A percentile compares a stretch with the other conserved stretches of the same genome.
phyloP scores from a whole-genome alignment of 2,888 invertebrate species.

The Apamea anceps region DNA sequence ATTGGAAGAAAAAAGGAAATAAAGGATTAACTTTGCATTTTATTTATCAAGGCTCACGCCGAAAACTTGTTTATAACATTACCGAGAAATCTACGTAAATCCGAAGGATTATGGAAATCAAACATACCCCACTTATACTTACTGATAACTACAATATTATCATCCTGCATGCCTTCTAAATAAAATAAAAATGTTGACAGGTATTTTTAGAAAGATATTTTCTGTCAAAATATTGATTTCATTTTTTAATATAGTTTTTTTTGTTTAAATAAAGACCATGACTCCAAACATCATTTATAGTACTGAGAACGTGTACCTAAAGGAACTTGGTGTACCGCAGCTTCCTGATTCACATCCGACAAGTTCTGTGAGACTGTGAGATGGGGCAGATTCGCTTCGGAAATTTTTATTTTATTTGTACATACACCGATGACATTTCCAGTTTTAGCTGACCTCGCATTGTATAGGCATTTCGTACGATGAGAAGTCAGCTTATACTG shows the following conservation, averaged over 20 bases:
- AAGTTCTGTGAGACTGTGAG: neutral
- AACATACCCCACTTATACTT: neutral
- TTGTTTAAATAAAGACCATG: neutral
- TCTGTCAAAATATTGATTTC: too few species aligned
- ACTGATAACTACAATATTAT: neutral
- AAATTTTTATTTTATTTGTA: neutral
- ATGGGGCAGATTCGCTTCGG: neutral
- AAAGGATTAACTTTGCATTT: neutral
- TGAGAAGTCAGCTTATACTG: too few species aligned
- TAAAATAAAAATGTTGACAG: neutral
- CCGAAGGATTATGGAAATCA: neutral
- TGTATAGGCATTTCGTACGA: too few species aligned
- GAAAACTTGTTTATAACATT: neutral
- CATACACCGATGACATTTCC: too few species aligned
- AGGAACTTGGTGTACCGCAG: constrained; percentile 48
- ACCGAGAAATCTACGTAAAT: neutral
- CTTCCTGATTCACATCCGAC: constrained; percentile 47
- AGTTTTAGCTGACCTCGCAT: too few species aligned
- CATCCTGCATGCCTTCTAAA: too few species aligned
- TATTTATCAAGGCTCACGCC: neutral
- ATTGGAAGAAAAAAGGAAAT: constrained; percentile 20
- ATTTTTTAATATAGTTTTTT: too few species aligned
- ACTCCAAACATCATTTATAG: neutral
- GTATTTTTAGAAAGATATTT: too few species aligned
- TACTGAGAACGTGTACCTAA: neutral